Base-by-base conservation (phyloP, 2,888 invertebrate genomes). In the Hemicrepidius hirtus region DNA sequence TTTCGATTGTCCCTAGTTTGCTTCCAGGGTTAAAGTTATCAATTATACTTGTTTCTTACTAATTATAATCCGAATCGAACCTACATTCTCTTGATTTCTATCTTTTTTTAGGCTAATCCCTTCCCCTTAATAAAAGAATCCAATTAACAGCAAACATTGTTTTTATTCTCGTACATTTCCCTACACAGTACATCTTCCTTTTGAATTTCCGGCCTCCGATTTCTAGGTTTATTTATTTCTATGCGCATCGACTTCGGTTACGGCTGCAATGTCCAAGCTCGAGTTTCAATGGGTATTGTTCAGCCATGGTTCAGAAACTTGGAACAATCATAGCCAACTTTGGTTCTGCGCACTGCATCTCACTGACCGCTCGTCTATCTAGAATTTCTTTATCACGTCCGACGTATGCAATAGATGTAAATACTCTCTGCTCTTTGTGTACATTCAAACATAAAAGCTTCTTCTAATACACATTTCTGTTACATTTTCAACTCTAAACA, bases 271-370 rank as follows among this genome's bases (percentile, higher is more conserved):
- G 78, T 78, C 78, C 81, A 76, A n/a, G 76, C 74, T 76, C 72
- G 73, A 81, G 80, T 81, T 82, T 81, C 78, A 81, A 81, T 82
- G 80, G 77, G 78, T 75, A 82, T 82, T 82, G 82, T 82, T 82
- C 79, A 77, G 78, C 80, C 81, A 82, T 81, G 82, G 81, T 82
- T 82, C 82, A 82, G 81, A 82, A 82, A 81, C 81, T 82, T 79
- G 80, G 77, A 82, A 82, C 82, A 82, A 82, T 82, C 80, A 76
- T 76, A 67, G 79, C 80, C 76, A 82, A 82, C 82, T 82, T 82
- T 80, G 80, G 82, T 81, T 82, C 81, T 82, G 81, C 80, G 79
- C 80, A 76, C 78, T 81, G 81, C 81, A 81, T 81, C 79, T 79
- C 78, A 75, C 79, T 80, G 81, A 80, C 81, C 80, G 76, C 80